Base-by-base conservation (phyloP, 2,113 vertebrate genomes). In the Morone chrysops region DNA sequence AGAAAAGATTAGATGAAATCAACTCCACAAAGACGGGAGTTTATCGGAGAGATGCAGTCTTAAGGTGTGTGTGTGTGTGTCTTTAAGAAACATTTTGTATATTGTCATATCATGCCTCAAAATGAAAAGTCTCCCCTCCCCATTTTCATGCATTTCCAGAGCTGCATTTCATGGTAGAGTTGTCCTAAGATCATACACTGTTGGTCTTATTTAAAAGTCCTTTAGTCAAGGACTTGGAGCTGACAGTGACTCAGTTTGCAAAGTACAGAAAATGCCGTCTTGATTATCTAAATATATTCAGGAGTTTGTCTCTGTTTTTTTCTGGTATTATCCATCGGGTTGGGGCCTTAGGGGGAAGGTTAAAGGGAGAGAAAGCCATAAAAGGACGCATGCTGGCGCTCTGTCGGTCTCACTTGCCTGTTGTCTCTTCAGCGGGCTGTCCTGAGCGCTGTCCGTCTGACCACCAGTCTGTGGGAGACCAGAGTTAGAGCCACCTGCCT, bases 361-460 rank as follows among this genome's bases (percentile, higher is more conserved):
- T 77, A 83, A 71, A 83, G 53, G 83, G 20, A 54, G 59, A 80
- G 69, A 70, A 53, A 89, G 63, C 57, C 71, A 18, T 76, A 74
- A 83, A 25, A 89, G 90, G 80, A 31, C 48, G 68, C 92, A 94
- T 95, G 94, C 91, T 90, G 91, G 75, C 57, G 84, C 92, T 93
- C 92, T 92, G 91, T 90, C 69, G 86, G 89, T 92, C 90, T 89
- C 88, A 94, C 94, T 95, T 94, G 92, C 95, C 95, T 96, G 95
- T 88, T 90, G 94, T 92, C 93, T 95, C 93, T 95, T 96, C 93
- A 93, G 93, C 74, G 92, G 90, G 92, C 87, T 88, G 84, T 96
- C 95, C 92, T 94, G 95, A 88, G 93, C 87, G 86, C 85, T 93
- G 84, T 96, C 95, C 86, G 83, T 85, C 93, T 91, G 95, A 90